Conservation (phyloP, 2,797 vertebrate genomes). For the Megalops cyprinoides region DNA sequence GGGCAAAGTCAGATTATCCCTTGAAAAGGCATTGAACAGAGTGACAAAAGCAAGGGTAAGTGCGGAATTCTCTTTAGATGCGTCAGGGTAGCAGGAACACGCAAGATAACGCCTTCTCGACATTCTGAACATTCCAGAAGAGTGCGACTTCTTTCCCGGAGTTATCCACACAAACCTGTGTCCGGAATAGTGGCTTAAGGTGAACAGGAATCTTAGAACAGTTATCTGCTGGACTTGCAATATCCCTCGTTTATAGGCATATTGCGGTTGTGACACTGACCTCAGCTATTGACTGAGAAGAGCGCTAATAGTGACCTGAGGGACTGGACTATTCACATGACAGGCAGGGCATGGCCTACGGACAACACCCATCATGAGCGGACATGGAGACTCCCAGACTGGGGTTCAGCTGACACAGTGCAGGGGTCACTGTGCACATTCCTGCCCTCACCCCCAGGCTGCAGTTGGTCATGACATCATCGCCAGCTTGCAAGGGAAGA, state of each 20-base stretch:
- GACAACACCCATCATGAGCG: not conserved
- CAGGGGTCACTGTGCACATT: conserved; percentile 38
- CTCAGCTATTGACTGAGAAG: no score
- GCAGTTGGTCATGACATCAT: not conserved
- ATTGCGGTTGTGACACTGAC: no score
- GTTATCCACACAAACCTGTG: not conserved
- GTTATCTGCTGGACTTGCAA: not conserved
- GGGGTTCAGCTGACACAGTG: conserved; percentile 25
- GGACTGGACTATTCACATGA: not conserved
- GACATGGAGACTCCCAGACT: not conserved
- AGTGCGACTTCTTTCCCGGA: not conserved
- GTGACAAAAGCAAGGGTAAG: not conserved
- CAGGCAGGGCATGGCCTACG: not conserved
- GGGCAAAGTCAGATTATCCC: not conserved
- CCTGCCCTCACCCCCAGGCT: not conserved
- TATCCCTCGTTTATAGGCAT: no score
- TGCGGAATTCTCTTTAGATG: not conserved
- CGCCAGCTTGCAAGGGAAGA: not conserved
- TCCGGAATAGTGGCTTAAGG: not conserved
- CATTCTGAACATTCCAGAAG: not conserved
- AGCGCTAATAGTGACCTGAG: no score
- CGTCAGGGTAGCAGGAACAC: not conserved
- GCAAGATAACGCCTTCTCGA: not conserved
- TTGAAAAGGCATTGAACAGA: not conserved
- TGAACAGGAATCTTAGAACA: not conserved